Percentiles rank a stretch among this genome's conserved stretches.
phyloP scores from a whole-genome alignment of 2,888 invertebrate species.

The Gymnosoma rotundatum region DNA sequence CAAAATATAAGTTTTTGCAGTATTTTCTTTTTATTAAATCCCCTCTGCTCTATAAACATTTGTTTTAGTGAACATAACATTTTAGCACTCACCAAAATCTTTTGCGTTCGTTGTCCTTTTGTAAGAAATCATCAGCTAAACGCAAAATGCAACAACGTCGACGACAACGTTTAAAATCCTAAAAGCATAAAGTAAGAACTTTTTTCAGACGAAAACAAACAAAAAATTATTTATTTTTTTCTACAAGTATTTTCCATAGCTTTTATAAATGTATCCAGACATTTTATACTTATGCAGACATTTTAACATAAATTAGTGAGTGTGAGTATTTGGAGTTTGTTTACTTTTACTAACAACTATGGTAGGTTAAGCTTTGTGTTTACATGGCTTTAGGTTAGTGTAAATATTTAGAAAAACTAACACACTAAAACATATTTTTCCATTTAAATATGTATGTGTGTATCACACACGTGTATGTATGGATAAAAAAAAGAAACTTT shows the following conservation, averaged over 20 bases:
- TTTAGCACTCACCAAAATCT: conserved; percentile 43
- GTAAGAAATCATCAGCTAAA: conserved; percentile 36
- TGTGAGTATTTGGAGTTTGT: conserved; percentile 33
- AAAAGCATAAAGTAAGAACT: conserved; percentile 44
- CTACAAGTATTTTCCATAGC: background rate
- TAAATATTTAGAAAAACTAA: conserved; percentile 57
- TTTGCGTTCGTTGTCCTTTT: conserved; percentile 66
- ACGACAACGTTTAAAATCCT: conserved; percentile 21
- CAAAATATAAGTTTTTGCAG: background rate
- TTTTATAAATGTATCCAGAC: conserved; percentile 34
- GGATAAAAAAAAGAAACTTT: too few relatives aligned
- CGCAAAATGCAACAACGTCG: background rate
- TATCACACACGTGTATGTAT: background rate
- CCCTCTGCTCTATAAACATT: background rate
- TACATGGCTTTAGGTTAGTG: conserved; percentile 73
- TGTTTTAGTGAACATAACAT: background rate
- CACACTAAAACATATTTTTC: conserved; percentile 8
- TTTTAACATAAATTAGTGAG: conserved; percentile 19
- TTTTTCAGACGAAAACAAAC: conserved; percentile 47
- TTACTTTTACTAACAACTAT: conserved; percentile 17
- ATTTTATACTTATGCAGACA: conserved; percentile 26
- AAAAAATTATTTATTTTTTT: conserved; percentile 6
- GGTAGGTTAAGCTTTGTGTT: conserved; percentile 68
- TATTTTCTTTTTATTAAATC: background rate
- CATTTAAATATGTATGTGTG: background rate